Conservation (phyloP, 2,888 invertebrate genomes). For the Dasypogon diadema region DNA sequence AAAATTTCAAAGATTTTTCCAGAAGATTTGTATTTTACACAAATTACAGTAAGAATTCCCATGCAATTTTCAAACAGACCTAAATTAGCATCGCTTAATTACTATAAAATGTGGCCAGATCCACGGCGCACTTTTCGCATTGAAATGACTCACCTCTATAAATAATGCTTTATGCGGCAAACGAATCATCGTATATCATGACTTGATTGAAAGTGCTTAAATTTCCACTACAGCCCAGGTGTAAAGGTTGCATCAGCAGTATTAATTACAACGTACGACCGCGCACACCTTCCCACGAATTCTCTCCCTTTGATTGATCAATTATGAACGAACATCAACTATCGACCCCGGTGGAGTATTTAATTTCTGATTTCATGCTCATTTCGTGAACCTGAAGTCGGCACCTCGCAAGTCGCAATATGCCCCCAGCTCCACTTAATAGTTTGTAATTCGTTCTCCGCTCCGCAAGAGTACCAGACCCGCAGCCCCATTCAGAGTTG, state of each 20-base stretch:
- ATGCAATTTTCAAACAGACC: too few species aligned
- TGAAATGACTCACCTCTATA: slow-evolving; percentile 5
- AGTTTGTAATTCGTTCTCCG: too few species aligned
- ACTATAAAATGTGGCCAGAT: too few species aligned
- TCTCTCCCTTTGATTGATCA: slow-evolving; percentile 23
- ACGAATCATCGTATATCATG: slow-evolving; percentile 4
- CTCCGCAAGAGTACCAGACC: too few species aligned
- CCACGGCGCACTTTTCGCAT: too few species aligned
- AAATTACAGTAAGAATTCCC: too few species aligned
- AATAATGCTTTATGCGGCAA: slow-evolving; percentile 6
- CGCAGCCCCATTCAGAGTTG: background rate
- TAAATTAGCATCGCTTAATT: too few species aligned
- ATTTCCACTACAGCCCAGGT: slow-evolving; percentile 28
- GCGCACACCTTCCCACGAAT: slow-evolving; percentile 16
- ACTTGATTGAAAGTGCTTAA: slow-evolving; percentile 8
- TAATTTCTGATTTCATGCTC: slow-evolving; percentile 17
- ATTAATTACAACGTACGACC: slow-evolving; percentile 14
- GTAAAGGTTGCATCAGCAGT: slow-evolving; percentile 27
- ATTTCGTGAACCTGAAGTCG: background rate
- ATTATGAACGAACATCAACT: slow-evolving; percentile 18
- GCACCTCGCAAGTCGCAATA: background rate
- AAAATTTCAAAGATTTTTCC: too few species aligned
- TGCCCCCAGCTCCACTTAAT: background rate
- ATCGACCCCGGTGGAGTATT: background rate
- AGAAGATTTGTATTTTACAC: too few species aligned